Conservation (phyloP, 2,797 vertebrate genomes). For the Limnodromus scolopaceus region DNA sequence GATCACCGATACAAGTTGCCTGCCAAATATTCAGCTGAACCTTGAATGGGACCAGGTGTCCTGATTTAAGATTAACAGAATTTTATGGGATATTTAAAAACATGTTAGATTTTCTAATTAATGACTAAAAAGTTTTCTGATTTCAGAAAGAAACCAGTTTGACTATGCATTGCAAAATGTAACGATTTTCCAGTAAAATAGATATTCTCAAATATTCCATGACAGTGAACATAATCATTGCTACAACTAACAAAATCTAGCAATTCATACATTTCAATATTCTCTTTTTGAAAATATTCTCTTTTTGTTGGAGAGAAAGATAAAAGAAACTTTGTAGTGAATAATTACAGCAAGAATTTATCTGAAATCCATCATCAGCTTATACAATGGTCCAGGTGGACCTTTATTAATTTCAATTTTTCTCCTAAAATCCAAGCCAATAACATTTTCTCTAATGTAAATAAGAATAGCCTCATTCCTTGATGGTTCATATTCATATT, state of each 20-base stretch:
- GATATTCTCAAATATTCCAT: background rate
- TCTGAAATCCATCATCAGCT: background rate
- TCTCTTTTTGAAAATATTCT: background rate
- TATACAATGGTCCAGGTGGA: background rate
- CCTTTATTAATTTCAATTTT: background rate
- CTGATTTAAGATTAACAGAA: background rate
- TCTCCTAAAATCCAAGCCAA: background rate
- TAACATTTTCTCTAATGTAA: background rate
- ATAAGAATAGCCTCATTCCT: background rate
- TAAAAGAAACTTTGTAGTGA: background rate
- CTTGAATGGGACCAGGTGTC: background rate
- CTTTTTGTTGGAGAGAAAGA: background rate
- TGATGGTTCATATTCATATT: accelerated
- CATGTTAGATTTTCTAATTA: background rate
- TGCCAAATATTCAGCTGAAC: background rate
- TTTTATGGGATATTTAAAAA: background rate
- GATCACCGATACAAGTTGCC: background rate
- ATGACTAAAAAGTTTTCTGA: background rate
- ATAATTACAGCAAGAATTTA: background rate
- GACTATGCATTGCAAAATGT: background rate
- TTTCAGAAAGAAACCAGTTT: background rate
- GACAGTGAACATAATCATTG: background rate
- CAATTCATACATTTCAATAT: background rate
- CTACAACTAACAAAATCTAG: background rate
- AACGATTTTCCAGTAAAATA: background rate